Evolutionary conservation across 2,797 vertebrate species (phyloP).

Genomic region (Hephaestus fuliginosus): DNA sequence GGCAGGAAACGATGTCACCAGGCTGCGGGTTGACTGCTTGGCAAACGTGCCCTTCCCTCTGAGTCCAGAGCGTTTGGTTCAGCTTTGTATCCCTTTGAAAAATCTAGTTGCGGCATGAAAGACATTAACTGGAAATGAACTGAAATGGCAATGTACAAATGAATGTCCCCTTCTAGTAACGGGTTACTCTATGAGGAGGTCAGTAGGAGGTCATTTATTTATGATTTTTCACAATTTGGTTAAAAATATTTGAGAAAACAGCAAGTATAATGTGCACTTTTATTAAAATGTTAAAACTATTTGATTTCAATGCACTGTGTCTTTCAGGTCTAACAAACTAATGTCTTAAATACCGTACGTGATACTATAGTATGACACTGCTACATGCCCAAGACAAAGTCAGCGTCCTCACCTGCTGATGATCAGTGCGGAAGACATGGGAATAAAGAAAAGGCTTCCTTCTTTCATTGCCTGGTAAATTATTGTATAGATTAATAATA

Average conservation of each 20-base stretch:
- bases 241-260: no score
- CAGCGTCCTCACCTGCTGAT: neutral
- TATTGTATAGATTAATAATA: no score
- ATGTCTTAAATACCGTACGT: neutral
- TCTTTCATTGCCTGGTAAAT: neutral
- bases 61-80: slow-evolving; percentile 39
- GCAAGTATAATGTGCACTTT: neutral
- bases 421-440: neutral
- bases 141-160: neutral
- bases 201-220: neutral
- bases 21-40: slow-evolving; percentile 35
- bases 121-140: neutral
- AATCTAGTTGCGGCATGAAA: slow-evolving; percentile 3
- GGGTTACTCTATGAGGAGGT: no score
- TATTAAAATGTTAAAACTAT: neutral
- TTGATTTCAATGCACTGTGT: neutral
- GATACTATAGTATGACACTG: neutral
- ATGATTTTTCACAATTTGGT: neutral
- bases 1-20: slow-evolving; percentile 49
- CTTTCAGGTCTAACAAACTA: neutral
- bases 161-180: neutral
- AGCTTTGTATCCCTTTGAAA: slow-evolving; percentile 39
- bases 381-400: neutral
- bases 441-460: neutral
- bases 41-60: slow-evolving; percentile 26